Conservation (phyloP, 2,888 invertebrate species). For the Drosophila hamatofila region DNA sequence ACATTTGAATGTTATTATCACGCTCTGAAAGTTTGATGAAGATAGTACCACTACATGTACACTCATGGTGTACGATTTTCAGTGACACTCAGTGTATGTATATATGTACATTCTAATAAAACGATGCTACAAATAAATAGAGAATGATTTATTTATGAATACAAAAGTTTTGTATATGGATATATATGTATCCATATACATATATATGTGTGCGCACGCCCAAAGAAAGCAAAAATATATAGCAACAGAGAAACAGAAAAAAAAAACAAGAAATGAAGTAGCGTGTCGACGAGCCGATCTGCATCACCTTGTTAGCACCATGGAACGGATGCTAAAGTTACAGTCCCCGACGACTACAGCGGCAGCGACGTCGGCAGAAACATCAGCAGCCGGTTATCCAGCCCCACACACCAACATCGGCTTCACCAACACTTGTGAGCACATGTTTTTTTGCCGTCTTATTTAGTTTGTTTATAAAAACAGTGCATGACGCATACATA, state of each 20-base stretch:
- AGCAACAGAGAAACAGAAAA: conserved; percentile 43
- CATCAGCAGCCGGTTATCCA: conserved; percentile 64
- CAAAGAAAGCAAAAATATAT: conserved; percentile 60
- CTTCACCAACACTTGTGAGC: conserved; percentile 37
- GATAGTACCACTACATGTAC: no score
- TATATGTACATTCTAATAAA: no score
- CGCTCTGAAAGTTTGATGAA: no score
- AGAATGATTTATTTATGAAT: no score
- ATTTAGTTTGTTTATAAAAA: conserved; percentile 48
- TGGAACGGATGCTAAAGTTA: conserved; percentile 60
- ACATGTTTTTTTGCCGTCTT: conserved; percentile 41
- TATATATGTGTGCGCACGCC: neutral
- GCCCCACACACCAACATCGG: conserved; percentile 38
- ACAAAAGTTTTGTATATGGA: no score
- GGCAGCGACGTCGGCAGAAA: conserved; percentile 4
- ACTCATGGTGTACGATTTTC: no score
- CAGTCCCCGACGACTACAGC: conserved; percentile 38
- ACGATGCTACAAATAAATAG: no score
- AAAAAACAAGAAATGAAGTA: conserved; percentile 68
- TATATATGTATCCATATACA: neutral
- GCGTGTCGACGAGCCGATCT: conserved; percentile 75
- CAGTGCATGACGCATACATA: conserved; percentile 28
- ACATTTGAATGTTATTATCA: no score
- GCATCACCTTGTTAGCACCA: conserved; percentile 78
- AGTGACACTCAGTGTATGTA: no score